Conservation (phyloP, 2,113 vertebrate species). For the Pheucticus melanocephalus region DNA sequence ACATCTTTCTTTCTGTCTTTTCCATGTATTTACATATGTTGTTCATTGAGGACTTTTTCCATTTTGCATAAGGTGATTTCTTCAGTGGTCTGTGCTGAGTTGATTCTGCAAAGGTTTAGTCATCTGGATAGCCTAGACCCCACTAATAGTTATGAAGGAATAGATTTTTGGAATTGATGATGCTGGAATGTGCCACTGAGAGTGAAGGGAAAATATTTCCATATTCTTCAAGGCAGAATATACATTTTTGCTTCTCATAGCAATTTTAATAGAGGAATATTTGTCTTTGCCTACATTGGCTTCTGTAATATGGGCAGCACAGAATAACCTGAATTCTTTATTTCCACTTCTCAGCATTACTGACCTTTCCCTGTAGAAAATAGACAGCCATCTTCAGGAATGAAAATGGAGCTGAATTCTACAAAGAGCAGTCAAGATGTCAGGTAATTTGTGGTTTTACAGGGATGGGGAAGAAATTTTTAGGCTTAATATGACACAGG, state of each 20-base stretch:
- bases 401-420: not conserved
- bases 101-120: not conserved
- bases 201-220: not conserved
- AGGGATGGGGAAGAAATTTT: not conserved
- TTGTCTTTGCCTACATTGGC: not conserved
- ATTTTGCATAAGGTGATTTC: not conserved
- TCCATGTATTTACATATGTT: not conserved
- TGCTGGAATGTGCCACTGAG: not conserved
- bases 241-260: not conserved
- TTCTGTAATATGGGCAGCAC: not conserved
- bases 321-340: not conserved
- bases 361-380: not conserved
- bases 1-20: not conserved
- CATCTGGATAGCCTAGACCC: not conserved
- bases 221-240: not conserved
- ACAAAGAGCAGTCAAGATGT: not conserved
- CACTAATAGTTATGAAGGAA: not conserved
- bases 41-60: not conserved
- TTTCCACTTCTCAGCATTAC: not conserved
- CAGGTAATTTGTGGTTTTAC: not conserved
- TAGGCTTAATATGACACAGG: not conserved
- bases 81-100: not conserved
- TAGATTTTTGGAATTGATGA: not conserved
- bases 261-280: not conserved
- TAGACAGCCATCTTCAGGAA: not conserved